A percentile compares a stretch with the other conserved stretches of the same genome.
phyloP scores from a whole-genome alignment of 2,797 vertebrate species.

The Peromyscus nudipes region DNA sequence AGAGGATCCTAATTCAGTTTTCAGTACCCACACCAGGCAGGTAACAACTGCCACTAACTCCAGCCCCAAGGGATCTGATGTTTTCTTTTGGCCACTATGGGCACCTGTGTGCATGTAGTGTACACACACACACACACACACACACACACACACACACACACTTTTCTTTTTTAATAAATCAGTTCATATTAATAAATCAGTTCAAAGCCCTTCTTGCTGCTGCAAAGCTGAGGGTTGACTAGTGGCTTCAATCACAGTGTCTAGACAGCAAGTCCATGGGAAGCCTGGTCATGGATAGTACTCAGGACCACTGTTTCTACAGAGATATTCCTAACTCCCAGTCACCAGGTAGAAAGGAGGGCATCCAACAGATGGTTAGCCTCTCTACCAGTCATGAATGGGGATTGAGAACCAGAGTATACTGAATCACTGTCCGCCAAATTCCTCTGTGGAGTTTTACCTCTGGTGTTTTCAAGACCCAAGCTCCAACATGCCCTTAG shows the following conservation, averaged over 20 bases:
- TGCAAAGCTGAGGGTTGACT: neutral
- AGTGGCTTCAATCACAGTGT: neutral
- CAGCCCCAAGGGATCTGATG: neutral
- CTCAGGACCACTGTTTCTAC: neutral
- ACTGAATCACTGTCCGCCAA: neutral
- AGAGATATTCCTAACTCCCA: neutral
- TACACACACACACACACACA: neutral
- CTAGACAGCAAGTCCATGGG: neutral
- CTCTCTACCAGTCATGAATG: neutral
- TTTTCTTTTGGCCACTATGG: neutral
- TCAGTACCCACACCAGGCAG: neutral
- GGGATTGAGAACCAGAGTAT: neutral
- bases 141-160: neutral
- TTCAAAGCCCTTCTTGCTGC: neutral
- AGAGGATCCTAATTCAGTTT: neutral
- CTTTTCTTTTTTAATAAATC: neutral
- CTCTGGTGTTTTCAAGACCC: neutral
- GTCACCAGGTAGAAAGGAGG: neutral
- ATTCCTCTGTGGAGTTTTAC: neutral
- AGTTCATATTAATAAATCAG: no score
- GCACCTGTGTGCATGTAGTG: neutral
- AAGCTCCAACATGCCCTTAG: neutral
- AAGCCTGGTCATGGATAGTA: neutral
- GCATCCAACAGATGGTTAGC: neutral
- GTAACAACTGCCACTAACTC: neutral